Percentiles rank a stretch among this genome's conserved stretches.
phyloP scores from a whole-genome alignment of 2,888 invertebrate species.

The Selenia dentaria region DNA sequence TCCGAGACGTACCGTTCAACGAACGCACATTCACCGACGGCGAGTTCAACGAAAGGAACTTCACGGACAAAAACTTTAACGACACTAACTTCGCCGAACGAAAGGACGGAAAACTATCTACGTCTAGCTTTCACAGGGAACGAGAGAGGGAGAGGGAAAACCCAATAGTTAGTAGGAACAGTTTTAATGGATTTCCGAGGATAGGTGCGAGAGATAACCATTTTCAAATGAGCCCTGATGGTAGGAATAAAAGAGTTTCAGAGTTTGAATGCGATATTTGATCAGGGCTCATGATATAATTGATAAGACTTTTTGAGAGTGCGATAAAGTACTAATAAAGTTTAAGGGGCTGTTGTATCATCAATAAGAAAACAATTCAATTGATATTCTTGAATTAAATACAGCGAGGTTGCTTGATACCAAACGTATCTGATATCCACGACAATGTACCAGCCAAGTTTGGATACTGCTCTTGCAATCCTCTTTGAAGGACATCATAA shows the following conservation, averaged over 20 bases:
- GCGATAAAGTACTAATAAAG: too few relatives aligned
- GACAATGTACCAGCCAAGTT: too few relatives aligned
- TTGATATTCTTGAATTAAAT: too few relatives aligned
- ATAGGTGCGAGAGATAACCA: constrained; percentile 70
- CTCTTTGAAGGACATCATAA: too few relatives aligned
- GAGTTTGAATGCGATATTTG: constrained; percentile 87
- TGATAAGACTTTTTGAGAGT: constrained; percentile 25
- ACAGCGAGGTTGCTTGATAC: too few relatives aligned
- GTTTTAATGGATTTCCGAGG: constrained; percentile 78
- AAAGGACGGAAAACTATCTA: constrained; percentile 74
- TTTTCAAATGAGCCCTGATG: constrained; percentile 74
- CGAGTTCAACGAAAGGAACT: constrained; percentile 64
- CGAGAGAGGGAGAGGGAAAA: constrained; percentile 70
- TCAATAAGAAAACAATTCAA: too few relatives aligned
- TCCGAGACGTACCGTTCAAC: constrained; percentile 74
- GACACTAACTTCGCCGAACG: constrained; percentile 64
- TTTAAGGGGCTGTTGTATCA: too few relatives aligned
- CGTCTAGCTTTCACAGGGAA: constrained; percentile 75
- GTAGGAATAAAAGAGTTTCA: constrained; percentile 83
- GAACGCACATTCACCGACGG: constrained; percentile 68
- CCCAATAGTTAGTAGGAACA: constrained; percentile 76
- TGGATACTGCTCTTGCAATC: too few relatives aligned
- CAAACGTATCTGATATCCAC: too few relatives aligned
- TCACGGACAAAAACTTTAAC: constrained; percentile 62
- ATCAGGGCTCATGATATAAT: constrained; percentile 15